Evolutionary conservation across 2,888 invertebrate species (phyloP).

Genomic region (Dioctria rufipes): DNA sequence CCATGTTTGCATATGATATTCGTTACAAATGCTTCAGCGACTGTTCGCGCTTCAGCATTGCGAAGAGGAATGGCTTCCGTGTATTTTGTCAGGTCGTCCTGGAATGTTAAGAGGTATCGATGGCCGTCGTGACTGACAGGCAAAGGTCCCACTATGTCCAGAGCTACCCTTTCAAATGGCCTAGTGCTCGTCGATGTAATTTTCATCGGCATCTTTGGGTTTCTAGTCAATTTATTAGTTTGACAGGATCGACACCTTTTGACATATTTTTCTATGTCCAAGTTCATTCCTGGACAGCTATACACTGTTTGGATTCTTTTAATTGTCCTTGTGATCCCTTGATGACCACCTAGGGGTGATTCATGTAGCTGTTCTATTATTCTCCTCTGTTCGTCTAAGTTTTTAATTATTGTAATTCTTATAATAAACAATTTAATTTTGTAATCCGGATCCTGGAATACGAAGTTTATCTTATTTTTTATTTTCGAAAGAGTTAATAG

Average conservation of each 20-base stretch:
- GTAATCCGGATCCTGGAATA: too few relatives aligned
- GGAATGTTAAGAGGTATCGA: neutral
- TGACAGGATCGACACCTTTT: neutral
- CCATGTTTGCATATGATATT: conserved; percentile 9
- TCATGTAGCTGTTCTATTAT: neutral
- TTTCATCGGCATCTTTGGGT: neutral
- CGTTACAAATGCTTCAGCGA: neutral
- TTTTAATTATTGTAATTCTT: too few relatives aligned
- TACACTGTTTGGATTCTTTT: neutral
- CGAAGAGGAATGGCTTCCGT: neutral
- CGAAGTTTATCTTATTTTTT: too few relatives aligned
- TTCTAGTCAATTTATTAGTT: neutral
- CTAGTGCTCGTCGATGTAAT: neutral
- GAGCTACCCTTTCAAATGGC: neutral
- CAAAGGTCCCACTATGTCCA: neutral
- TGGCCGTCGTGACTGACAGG: neutral
- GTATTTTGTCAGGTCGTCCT: neutral
- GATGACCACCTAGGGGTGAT: neutral
- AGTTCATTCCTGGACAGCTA: neutral
- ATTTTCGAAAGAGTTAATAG: too few relatives aligned
- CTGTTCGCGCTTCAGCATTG: conserved; percentile 11
- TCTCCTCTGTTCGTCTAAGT: too few relatives aligned
- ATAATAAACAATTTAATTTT: too few relatives aligned
- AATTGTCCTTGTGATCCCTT: neutral
- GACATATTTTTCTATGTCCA: neutral